Conservation (phyloP, 2,113 vertebrate genomes). For the Gasterosteus aculeatus region DNA sequence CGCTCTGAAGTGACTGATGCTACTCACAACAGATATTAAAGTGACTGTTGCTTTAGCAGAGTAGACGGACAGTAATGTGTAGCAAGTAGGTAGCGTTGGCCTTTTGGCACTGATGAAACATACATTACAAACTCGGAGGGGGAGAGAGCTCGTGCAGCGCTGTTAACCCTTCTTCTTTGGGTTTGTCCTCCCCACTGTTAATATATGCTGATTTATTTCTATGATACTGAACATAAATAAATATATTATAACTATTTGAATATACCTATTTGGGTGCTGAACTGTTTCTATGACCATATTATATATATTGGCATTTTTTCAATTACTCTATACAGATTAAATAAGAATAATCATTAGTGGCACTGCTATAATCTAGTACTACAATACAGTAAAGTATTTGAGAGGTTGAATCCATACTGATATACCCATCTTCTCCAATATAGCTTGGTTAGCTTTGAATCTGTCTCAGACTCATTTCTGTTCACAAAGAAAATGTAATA, state of each 20-base stretch:
- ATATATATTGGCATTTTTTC: not conserved
- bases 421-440: not conserved
- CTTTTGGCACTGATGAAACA: slow-evolving; percentile 4
- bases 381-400: not conserved
- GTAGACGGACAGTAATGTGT: not conserved
- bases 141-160: slow-evolving; percentile 57
- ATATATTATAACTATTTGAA: not conserved
- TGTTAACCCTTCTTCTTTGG: slow-evolving; percentile 68
- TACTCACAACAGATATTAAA: slow-evolving; percentile 32
- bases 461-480: not conserved
- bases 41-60: slow-evolving; percentile 4
- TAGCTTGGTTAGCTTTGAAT: not conserved
- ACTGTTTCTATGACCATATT: not conserved
- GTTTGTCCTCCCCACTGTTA: slow-evolving; percentile 33
- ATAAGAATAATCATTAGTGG: not conserved
- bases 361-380: not conserved
- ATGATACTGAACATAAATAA: not conserved
- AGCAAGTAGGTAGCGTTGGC: not conserved
- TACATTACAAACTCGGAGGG: slow-evolving; percentile 48
- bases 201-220: not conserved
- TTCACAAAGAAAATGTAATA: not conserved
- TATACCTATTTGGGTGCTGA: not conserved
- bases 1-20: slow-evolving; percentile 43
- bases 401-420: not conserved
- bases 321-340: not conserved